phyloP scores from a whole-genome alignment of 1,140 invertebrate genomes.

The Oscheius sp. region DNA sequence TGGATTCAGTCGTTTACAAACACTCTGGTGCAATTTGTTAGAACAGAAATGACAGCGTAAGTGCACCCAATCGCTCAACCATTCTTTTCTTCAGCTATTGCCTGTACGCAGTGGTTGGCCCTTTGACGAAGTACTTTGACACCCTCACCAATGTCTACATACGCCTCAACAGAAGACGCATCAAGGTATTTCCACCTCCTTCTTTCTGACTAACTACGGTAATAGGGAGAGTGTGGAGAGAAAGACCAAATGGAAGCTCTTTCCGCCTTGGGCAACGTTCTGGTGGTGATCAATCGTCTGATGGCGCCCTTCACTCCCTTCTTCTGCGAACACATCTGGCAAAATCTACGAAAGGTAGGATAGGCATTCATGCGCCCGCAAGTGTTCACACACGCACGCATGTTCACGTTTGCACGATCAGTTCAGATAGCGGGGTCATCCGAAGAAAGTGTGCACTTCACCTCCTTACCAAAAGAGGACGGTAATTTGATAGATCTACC shows the following conservation, averaged over 20 bases:
- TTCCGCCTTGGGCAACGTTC: conserved; percentile 80
- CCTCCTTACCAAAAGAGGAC: conserved; percentile 44
- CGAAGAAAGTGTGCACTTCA: conserved; percentile 56
- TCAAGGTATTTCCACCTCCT: no score
- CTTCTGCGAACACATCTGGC: conserved; percentile 92
- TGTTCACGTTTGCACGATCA: background rate
- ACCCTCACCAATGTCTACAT: conserved; percentile 98
- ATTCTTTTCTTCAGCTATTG: conserved; percentile 68
- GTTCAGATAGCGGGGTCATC: conserved; percentile 67
- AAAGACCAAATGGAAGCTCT: conserved; percentile 80
- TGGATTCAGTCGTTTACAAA: conserved; percentile 97
- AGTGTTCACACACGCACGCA: background rate
- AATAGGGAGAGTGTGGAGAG: conserved; percentile 68
- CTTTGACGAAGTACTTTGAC: conserved; percentile 90
- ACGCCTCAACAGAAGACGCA: conserved; percentile 84
- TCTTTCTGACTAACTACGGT: no score
- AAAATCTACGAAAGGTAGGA: conserved; percentile 71
- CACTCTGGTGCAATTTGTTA: conserved; percentile 80
- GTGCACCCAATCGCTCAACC: background rate
- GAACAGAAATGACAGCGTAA: conserved; percentile 78
- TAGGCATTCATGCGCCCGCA: conserved; percentile 22
- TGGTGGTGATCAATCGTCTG: conserved; percentile 80
- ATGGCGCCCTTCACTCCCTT: conserved; percentile 95
- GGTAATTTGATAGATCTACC: conserved; percentile 74
- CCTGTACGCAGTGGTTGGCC: conserved; percentile 89